These are phyloP conservation scores for Callinectes sapidus DNA, from an alignment of 2,888 invertebrate species.

Conservation along the genomic window DNA sequence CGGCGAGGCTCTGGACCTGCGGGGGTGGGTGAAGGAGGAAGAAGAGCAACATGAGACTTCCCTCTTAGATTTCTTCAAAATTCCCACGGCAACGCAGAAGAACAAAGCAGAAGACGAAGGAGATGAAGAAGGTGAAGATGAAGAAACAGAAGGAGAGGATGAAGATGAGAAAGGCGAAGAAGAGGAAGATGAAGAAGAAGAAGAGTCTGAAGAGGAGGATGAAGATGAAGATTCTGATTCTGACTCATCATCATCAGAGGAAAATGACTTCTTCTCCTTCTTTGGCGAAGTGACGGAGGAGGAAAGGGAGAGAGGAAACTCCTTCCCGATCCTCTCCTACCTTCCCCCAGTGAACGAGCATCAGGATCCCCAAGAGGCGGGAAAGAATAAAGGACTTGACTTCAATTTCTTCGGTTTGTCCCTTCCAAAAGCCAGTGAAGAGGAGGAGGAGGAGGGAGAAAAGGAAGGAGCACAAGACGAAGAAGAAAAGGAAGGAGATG, in stretches of 20 bases:
- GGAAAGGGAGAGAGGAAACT: background rate
- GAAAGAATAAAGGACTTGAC: background rate
- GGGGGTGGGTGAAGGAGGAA: background rate
- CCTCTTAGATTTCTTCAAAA: background rate
- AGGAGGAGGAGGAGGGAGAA: background rate
- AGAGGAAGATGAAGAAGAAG: background rate
- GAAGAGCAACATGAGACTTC: background rate
- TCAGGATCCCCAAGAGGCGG: background rate
- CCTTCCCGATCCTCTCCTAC: background rate
- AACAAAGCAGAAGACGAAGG: background rate
- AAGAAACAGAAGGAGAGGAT: background rate
- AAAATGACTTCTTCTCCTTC: background rate
- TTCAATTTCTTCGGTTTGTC: background rate
- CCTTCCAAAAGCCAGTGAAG: background rate
- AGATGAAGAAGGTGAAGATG: background rate
- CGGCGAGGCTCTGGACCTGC: background rate
- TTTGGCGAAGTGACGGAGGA: background rate
- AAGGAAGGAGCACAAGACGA: background rate
- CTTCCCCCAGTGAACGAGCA: background rate
- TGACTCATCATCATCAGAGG: background rate
- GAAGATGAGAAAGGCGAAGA: background rate
- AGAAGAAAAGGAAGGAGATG: background rate
- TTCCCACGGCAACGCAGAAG: background rate
- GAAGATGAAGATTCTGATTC: background rate
- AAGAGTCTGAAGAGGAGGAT: background rate